Evolutionary conservation across 2,113 vertebrate species (phyloP).

Genomic region (Corythoichthys haematopterus): DNA sequence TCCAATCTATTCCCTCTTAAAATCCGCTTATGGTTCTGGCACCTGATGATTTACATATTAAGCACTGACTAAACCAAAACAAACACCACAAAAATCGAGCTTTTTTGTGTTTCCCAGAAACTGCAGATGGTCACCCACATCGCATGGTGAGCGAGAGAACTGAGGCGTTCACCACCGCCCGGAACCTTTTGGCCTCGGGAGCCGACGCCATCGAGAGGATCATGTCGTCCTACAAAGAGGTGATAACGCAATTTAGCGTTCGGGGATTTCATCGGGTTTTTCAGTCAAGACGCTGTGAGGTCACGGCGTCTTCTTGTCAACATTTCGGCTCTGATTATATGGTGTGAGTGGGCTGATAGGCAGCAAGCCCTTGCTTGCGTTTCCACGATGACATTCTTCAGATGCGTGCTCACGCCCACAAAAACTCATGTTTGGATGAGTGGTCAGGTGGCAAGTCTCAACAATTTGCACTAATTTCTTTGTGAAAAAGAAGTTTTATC

Average conservation of each 20-base stretch:
- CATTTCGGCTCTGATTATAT: background rate
- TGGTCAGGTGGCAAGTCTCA: constrained; percentile 2
- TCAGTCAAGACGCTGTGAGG: background rate
- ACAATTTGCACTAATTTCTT: background rate
- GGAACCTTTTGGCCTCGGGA: constrained; percentile 89
- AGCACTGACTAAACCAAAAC: too few species aligned
- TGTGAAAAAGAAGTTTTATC: background rate
- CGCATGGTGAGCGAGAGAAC: constrained; percentile 94
- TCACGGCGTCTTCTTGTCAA: background rate
- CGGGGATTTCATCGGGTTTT: background rate
- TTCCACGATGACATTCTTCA: constrained; percentile 33
- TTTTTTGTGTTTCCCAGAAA: constrained; percentile 64
- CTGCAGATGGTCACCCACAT: constrained; percentile 85
- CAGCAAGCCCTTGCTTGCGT: constrained; percentile 37
- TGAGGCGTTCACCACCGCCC: constrained; percentile 95
- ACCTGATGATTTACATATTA: too few species aligned
- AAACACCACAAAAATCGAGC: background rate
- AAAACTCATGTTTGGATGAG: constrained; percentile 4
- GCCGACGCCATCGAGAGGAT: constrained; percentile 97
- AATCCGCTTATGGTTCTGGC: too few species aligned
- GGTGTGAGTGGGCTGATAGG: constrained; percentile 3
- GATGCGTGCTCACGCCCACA: constrained; percentile 17
- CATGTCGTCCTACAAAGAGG: constrained; percentile 99
- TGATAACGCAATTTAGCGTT: constrained; percentile 33
- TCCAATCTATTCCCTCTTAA: too few species aligned